Percentiles rank a stretch among this genome's conserved stretches.
These are phyloP conservation scores for Catostylus mosaicus DNA, from an alignment of 30 jellyfish, hydroid and myxozoan genomes.

Conservation along the genomic window DNA sequence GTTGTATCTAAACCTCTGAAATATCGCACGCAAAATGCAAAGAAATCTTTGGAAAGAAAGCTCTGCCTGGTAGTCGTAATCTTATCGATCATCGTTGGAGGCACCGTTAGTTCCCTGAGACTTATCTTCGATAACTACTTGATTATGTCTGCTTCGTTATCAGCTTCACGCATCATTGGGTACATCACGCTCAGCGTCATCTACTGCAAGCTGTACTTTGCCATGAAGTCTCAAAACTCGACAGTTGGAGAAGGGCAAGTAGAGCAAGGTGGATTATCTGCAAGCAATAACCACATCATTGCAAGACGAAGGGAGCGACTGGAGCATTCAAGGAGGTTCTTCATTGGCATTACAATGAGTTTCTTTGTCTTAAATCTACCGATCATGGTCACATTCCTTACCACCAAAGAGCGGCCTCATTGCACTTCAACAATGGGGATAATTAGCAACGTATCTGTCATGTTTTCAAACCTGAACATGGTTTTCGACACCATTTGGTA, in stretches of 20 bases:
- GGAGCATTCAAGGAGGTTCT: background rate
- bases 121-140: background rate
- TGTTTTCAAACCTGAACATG: background rate
- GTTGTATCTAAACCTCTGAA: background rate
- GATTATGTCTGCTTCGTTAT: background rate
- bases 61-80: background rate
- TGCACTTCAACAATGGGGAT: background rate
- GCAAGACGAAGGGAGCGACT: conserved; percentile 1
- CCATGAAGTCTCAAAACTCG: background rate
- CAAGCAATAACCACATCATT: background rate
- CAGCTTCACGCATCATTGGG: background rate
- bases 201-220: background rate
- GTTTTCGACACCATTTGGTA: background rate
- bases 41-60: background rate
- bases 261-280: background rate
- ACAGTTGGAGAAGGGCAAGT: background rate
- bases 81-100: background rate
- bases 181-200: conserved; percentile 3
- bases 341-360: conserved; percentile 1
- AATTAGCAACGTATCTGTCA: background rate
- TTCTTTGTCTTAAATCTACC: conserved; percentile 1
- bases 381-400: background rate
- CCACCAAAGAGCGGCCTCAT: background rate
- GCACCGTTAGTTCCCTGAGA: background rate
- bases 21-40: background rate